Evolutionary conservation across 2,888 invertebrate genomes (phyloP).

Genomic region (Atethmia centrago): DNA sequence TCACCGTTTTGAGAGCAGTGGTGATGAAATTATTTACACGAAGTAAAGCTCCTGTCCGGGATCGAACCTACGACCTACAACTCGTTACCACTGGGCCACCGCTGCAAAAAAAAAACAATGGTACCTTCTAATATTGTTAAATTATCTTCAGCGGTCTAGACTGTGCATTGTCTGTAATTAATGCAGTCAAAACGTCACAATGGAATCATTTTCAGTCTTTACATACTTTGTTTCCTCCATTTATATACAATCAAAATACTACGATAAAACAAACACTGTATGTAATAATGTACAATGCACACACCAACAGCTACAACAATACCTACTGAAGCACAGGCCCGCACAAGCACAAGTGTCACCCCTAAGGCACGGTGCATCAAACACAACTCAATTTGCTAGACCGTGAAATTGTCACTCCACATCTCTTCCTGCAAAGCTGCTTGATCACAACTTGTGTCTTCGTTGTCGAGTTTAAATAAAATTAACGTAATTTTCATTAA

Average conservation of each 20-base stretch:
- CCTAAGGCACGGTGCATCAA: constrained; percentile 17
- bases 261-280: too few relatives aligned
- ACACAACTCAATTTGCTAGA: constrained; percentile 11
- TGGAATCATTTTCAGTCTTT: neutral
- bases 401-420: constrained; percentile 23
- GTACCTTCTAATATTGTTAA: too few relatives aligned
- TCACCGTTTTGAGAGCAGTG: too few relatives aligned
- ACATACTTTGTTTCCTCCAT: neutral
- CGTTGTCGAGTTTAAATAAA: neutral
- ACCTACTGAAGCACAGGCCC: neutral
- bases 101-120: too few relatives aligned
- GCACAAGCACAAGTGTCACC: constrained; percentile 23
- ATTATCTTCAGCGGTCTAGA: neutral
- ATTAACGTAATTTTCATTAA: neutral
- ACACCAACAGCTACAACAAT: neutral
- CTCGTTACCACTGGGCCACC: too few relatives aligned
- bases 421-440: neutral
- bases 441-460: too few relatives aligned
- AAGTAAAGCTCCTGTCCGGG: too few relatives aligned
- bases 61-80: too few relatives aligned
- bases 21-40: too few relatives aligned
- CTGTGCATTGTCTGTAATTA: neutral
- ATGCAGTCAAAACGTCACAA: neutral
- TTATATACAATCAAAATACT: neutral
- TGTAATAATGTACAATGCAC: too few relatives aligned